Evolutionary conservation across 2,797 vertebrate genomes (phyloP).

Genomic region (Clarias pachynema): DNA sequence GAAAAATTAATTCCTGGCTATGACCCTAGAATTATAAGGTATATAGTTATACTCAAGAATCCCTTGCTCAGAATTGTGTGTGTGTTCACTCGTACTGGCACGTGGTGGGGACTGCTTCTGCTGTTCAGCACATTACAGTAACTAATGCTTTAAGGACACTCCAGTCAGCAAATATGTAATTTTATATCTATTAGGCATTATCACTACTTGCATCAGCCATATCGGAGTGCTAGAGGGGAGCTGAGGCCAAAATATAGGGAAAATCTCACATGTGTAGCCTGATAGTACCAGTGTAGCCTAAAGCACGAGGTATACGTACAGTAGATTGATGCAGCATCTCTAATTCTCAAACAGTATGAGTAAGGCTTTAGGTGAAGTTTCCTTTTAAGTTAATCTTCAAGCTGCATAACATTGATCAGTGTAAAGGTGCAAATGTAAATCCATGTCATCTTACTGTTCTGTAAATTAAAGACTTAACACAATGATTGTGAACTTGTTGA

Average conservation of each 20-base stretch:
- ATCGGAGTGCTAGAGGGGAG: conserved; percentile 14
- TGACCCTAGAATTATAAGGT: neutral
- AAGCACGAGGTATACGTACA: conserved; percentile 53
- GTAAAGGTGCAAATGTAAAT: neutral
- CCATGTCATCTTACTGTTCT: neutral
- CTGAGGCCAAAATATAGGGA: conserved; percentile 49
- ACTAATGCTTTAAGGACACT: conserved; percentile 25
- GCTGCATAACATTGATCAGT: neutral
- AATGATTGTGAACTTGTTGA: neutral
- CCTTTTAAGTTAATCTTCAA: neutral
- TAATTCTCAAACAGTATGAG: conserved; percentile 24
- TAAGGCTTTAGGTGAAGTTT: conserved; percentile 1
- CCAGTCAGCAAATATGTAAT: conserved; percentile 27
- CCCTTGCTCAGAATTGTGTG: neutral
- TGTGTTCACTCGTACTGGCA: neutral
- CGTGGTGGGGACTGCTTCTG: neutral
- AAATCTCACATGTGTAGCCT: conserved; percentile 23
- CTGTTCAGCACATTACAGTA: conserved; percentile 67
- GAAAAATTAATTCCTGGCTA: neutral
- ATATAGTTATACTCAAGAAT: neutral
- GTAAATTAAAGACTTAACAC: neutral
- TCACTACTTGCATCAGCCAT: conserved; percentile 25
- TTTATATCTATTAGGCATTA: conserved; percentile 31
- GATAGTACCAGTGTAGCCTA: conserved; percentile 35
- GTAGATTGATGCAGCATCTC: conserved; percentile 45